Base-by-base conservation (phyloP, 2,113 vertebrate species). In the Psettodes erumei region DNA sequence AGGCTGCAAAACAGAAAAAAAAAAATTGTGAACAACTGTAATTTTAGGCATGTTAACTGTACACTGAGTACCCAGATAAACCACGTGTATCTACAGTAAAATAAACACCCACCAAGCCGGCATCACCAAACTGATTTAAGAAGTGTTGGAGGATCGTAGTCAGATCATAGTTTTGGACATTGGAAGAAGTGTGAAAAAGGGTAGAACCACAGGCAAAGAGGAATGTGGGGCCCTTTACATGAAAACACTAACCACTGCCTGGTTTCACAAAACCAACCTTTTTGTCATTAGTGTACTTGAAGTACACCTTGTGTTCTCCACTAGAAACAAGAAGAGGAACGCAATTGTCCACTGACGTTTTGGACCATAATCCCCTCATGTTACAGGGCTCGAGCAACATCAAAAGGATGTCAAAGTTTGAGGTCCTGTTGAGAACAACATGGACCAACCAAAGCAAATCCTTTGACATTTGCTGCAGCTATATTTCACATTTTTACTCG, bases 171-270 rank as follows among this genome's bases (percentile, higher is more conserved):
- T 54, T 70, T 33, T 65, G 18, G 84, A 80, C 75, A 77, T 37
- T 81, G 68, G 66, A 78, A 75, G 67, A 50, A 83, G 43, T 40
- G 54, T 70, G 63, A 53, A 77, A 64, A 74, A 48, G 40, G 51
- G 71, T 45, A 19, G 33, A 79, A 79, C 79, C 58, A 78, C 75
- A 78, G 50, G 77, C 13, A 70, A 86, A 82, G 62, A 72, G 75
- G 69, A 82, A 82, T 65, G 40, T 56, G 81, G 75, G 87, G 75
- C 53, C 70, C 65, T 83, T 81, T 54, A 8, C 63, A 42, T 45
- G 37, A 83, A 65, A 88, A 80, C 37, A 75, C 38, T n/a, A 69
- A 61, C 55, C 18, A 33, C 12, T 30, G 59, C 70, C 72, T 83
- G 82, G 70, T 85, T 80, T 88, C 75, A 67, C 82, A 73, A 76